Base-by-base conservation (phyloP, 2,797 vertebrate genomes). In the Alfaro cultratus region DNA sequence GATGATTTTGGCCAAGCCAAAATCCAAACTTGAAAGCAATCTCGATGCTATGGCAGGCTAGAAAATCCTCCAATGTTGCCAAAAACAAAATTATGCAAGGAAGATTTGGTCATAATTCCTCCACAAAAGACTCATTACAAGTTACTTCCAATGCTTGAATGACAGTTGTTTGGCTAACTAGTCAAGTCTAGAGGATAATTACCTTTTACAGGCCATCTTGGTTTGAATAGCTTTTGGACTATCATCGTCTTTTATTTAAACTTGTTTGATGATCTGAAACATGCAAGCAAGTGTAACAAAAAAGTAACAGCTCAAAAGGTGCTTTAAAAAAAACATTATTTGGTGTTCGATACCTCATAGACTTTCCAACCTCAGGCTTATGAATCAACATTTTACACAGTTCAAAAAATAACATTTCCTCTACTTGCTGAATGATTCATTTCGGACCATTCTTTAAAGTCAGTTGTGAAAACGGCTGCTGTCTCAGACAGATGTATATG, bases 381-480 rank as follows among this genome's bases (percentile, higher is more conserved):
- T 29, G 41, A 71, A 46, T 46, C 43, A 29, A 7, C 2, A 21
- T 71, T 71, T 71, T 46, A 46, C 26, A 46, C n/a, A 46, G n/a
- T 29, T n/a, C 43, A 71, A 45, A 36, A 39, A 71, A 29, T 18
- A 45, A 45, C 0, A 46, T 46, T 71, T 15, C 10, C 4, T 77
- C 46, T 36, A 15, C 60, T 67, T 67, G 34, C 45, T 68, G 34
- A 68, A 51, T 9, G 43, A 49, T 68, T 47, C 23, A 57, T 71
- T 71, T 71, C 21, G 57, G 18, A 77, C 62, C 36, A 47, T 68
- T 47, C 7, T 57, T 55, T 71, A 55, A 9, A 57, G n/a, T 47
- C 34, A 29, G 21, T 31, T 70, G 31, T 57, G 1, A 67, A 82
- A 81, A 53, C 73, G 0, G 2, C n/a, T 82, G 16, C 46, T 75